Evolutionary conservation across 1,140 invertebrate species (phyloP).

Genomic region (Caerostris extrusa): DNA sequence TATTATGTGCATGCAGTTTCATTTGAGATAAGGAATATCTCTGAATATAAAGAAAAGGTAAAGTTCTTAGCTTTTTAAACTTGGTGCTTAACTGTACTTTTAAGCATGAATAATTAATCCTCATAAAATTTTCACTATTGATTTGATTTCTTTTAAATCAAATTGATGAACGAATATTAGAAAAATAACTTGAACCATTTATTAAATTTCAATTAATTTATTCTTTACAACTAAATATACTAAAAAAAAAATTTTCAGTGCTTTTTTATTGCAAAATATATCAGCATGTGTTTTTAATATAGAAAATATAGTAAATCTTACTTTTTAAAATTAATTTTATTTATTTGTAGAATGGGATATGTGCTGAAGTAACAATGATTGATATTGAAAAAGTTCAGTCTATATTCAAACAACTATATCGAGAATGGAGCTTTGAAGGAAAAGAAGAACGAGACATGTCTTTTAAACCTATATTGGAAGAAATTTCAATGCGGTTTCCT

Average conservation of each 20-base stretch:
- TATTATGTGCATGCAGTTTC: neutral
- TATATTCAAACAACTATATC: constrained; percentile 95
- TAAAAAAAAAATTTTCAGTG: no score
- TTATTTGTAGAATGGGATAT: constrained; percentile 39
- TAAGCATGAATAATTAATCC: no score
- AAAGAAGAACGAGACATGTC: constrained; percentile 91
- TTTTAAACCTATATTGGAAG: constrained; percentile 94
- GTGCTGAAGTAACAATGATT: constrained; percentile 25
- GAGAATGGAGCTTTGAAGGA: constrained; percentile 96
- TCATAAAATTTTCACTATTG: no score
- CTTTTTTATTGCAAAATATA: no score
- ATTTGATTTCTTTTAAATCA: no score
- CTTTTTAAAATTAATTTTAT: neutral
- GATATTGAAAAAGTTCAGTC: constrained; percentile 88
- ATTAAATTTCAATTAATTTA: no score
- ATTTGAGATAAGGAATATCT: neutral
- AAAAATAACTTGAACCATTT: no score
- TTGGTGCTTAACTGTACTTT: no score
- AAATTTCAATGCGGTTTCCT: constrained; percentile 90
- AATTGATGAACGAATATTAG: no score
- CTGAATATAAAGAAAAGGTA: constrained; percentile 3
- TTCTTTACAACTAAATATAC: no score
- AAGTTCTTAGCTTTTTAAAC: neutral
- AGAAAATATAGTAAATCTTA: neutral
- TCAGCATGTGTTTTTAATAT: no score